phyloP scores from a whole-genome alignment of 1,140 invertebrate species.

The Chrysopa pallens region DNA sequence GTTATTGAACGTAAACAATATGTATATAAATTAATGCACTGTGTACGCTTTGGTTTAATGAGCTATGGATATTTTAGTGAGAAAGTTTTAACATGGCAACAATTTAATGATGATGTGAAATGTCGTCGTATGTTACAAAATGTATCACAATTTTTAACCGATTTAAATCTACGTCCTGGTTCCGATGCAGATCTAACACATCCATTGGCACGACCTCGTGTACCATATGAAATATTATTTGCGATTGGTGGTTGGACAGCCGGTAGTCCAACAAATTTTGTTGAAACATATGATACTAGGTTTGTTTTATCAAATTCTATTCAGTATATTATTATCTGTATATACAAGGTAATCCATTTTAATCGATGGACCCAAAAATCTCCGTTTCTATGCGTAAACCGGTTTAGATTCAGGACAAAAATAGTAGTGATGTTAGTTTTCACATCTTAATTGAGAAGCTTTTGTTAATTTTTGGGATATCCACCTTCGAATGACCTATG shows the following conservation, averaged over 20 bases:
- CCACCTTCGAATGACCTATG: too few species aligned
- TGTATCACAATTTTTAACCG: conserved; percentile 28
- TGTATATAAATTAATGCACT: conserved; percentile 38
- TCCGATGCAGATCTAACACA: conserved; percentile 33
- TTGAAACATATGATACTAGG: conserved; percentile 58
- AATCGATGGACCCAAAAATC: too few species aligned
- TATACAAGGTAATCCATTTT: too few species aligned
- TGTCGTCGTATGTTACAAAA: conserved; percentile 26
- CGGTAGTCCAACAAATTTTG: conserved; percentile 55
- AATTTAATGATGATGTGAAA: conserved; percentile 23
- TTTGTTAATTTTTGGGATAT: too few species aligned
- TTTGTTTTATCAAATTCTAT: too few species aligned
- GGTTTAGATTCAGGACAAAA: too few species aligned
- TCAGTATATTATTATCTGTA: too few species aligned
- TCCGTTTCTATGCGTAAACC: too few species aligned
- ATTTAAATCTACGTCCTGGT: conserved; percentile 26
- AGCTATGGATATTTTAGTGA: conserved; percentile 40
- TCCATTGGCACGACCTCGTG: conserved; percentile 36
- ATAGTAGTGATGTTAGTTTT: too few species aligned
- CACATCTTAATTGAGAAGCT: too few species aligned
- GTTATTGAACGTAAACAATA: conserved; percentile 26
- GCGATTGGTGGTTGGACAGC: conserved; percentile 62
- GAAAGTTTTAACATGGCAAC: conserved; percentile 35
- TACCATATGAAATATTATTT: conserved; percentile 52
- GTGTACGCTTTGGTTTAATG: conserved; percentile 46